Base-by-base conservation (phyloP, 2,797 vertebrate genomes). In the Sciurus carolinensis region DNA sequence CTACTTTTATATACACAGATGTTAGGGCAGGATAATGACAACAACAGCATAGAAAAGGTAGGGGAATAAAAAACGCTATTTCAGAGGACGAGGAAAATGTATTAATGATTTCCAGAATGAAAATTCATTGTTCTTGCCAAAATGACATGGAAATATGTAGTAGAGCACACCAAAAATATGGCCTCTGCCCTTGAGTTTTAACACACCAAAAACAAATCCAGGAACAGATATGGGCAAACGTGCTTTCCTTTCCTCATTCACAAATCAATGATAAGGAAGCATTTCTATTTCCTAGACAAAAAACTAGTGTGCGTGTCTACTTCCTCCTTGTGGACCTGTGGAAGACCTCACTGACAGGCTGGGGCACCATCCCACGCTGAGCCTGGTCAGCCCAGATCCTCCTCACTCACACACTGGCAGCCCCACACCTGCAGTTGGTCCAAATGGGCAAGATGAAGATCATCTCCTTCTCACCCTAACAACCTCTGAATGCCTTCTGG, bases 141-240 rank as follows among this genome's bases (percentile, higher is more conserved):
- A 95, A 83, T 14, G 36, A 83, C 13, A 52, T 33, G 44, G 44
- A 82, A 94, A 44, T 64, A 64, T 15, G 7, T 66, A 82, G 33
- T 81, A 90, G 87, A 52, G 12, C 6, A 17, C 36, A 87, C 54
- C 71, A 44, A 92, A 96, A 94, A 66, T 47, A 57, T n/a, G 14
- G 8, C 26, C 54, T 66, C 36, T 36, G 22, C 12, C 15, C 7
- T 76, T 82, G 36, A 11, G 54, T 52, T 72, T 57, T 81, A 81
- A 64, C 62, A 28, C 83, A 90, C 4, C 4, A 52, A 66, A 79
- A 92, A 59, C 10, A 82, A 82, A 72, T 62, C 15, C 13, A 57
- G 10, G 10, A 11, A 39, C 47, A 71, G 2, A 66, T 47, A 69
- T 0, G n/a, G 9, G 17, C 36, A 75, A 52, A 36, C 33, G 26